These are phyloP conservation scores for Moxostoma hubbsi DNA, from an alignment of 2,797 vertebrate genomes.

Conservation along the genomic window DNA sequence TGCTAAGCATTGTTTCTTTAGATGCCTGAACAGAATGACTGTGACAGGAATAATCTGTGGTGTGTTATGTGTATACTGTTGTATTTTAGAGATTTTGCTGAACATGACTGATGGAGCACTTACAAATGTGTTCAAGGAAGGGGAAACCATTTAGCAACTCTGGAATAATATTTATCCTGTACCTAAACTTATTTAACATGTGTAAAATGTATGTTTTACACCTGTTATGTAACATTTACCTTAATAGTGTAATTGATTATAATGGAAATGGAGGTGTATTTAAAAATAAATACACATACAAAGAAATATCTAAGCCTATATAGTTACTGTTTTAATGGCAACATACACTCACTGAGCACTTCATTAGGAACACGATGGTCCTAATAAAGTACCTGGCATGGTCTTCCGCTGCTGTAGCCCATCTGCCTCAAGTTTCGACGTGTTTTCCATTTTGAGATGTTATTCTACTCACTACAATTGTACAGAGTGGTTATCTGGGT, in stretches of 20 bases:
- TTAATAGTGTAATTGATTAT: slow-evolving; percentile 15
- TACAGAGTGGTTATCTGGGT: too few relatives aligned
- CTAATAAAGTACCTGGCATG: too few relatives aligned
- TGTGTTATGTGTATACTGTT: slow-evolving; percentile 59
- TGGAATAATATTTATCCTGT: slow-evolving; percentile 40
- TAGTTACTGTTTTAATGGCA: slow-evolving; percentile 1
- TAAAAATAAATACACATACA: slow-evolving; percentile 20
- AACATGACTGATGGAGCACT: slow-evolving; percentile 56
- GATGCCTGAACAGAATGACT: slow-evolving; percentile 50
- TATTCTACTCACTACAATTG: too few relatives aligned
- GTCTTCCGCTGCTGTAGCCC: too few relatives aligned
- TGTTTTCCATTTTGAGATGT: too few relatives aligned
- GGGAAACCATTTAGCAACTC: slow-evolving; percentile 36
- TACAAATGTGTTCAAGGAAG: slow-evolving; percentile 59
- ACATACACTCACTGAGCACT: too few relatives aligned
- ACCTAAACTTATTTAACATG: slow-evolving; percentile 62
- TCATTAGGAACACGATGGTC: too few relatives aligned
- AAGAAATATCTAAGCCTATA: slow-evolving; percentile 17
- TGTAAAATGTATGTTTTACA: slow-evolving; percentile 50
- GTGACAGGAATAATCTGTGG: slow-evolving; percentile 58
- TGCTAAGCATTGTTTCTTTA: slow-evolving; percentile 48
- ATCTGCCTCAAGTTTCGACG: too few relatives aligned
- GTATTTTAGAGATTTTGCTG: slow-evolving; percentile 56
- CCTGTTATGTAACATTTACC: too few relatives aligned
- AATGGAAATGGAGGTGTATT: slow-evolving; percentile 18